A percentile compares a stretch with the other conserved stretches of the same genome.
Evolutionary conservation across 2,113 vertebrate species (phyloP).

Genomic region (Macroglossus sobrinus): DNA sequence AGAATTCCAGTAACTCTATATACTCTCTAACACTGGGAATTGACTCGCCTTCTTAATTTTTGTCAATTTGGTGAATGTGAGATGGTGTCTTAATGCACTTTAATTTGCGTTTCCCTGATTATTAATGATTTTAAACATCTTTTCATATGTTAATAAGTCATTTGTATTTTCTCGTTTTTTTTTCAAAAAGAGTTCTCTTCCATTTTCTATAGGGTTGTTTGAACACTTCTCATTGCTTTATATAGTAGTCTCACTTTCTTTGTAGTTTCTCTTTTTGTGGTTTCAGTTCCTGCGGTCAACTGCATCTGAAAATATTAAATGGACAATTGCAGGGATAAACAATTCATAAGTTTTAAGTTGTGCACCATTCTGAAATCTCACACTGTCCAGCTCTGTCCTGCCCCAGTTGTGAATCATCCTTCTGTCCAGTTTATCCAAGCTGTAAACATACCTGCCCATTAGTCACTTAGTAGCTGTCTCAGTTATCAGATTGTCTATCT

Average conservation of each 20-base stretch:
- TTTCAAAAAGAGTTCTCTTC: not conserved
- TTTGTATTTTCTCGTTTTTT: not conserved
- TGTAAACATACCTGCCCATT: not conserved
- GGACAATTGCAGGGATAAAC: not conserved
- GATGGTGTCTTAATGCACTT: not conserved
- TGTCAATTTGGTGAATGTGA: not conserved
- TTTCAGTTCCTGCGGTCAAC: not conserved
- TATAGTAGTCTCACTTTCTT: not conserved
- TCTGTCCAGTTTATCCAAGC: not conserved
- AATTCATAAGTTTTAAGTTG: not conserved
- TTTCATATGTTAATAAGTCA: not conserved
- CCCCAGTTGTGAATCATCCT: not conserved
- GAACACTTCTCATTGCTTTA: not conserved
- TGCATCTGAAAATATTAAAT: not conserved
- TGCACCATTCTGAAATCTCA: too few species aligned
- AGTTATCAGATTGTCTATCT: not conserved
- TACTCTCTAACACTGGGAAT: not conserved
- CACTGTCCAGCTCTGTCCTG: not conserved
- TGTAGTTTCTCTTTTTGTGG: not conserved
- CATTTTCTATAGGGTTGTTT: not conserved
- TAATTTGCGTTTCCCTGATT: conserved; percentile 19
- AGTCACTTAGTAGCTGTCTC: not conserved
- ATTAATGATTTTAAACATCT: not conserved
- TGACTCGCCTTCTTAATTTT: not conserved
- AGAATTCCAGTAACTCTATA: not conserved